These are phyloP conservation scores for Cantharis rufa DNA, from an alignment of 2,888 invertebrate genomes.

Conservation along the genomic window DNA sequence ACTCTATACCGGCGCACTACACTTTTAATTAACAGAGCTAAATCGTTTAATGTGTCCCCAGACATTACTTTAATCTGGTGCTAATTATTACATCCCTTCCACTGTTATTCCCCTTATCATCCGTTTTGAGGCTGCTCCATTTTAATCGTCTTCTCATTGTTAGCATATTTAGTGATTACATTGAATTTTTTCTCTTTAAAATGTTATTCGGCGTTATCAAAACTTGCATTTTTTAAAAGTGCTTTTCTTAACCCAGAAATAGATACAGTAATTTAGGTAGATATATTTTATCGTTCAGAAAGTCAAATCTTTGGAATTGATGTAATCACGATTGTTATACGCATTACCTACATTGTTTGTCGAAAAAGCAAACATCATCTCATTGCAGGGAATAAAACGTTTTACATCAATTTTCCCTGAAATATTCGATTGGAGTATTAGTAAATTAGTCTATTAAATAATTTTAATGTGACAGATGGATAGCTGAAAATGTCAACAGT, in stretches of 20 bases:
- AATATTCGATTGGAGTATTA: conserved; percentile 23
- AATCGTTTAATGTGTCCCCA: conserved; percentile 64
- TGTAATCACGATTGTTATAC: not conserved
- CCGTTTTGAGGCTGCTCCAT: conserved; percentile 30
- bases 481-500: conserved; percentile 48
- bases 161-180: conserved; percentile 14
- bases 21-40: conserved; percentile 60
- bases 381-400: not conserved
- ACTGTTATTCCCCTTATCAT: conserved; percentile 32
- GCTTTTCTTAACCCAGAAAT: not conserved
- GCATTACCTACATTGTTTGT: not conserved
- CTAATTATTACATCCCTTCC: conserved; percentile 62
- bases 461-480: conserved; percentile 55
- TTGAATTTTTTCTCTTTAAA: not conserved
- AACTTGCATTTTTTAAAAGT: not conserved
- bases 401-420: conserved; percentile 35
- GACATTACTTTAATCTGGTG: conserved; percentile 68
- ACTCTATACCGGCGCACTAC: conserved; percentile 48
- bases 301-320: not conserved
- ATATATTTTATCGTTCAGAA: not conserved
- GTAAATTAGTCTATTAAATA: conserved; percentile 47
- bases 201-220: not conserved
- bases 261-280: no score
- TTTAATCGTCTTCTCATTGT: conserved; percentile 30
- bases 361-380: not conserved